A percentile compares a stretch with the other conserved stretches of the same genome.
Evolutionary conservation across 2,113 vertebrate species (phyloP).

Genomic region (Phrynosoma blainvillii): DNA sequence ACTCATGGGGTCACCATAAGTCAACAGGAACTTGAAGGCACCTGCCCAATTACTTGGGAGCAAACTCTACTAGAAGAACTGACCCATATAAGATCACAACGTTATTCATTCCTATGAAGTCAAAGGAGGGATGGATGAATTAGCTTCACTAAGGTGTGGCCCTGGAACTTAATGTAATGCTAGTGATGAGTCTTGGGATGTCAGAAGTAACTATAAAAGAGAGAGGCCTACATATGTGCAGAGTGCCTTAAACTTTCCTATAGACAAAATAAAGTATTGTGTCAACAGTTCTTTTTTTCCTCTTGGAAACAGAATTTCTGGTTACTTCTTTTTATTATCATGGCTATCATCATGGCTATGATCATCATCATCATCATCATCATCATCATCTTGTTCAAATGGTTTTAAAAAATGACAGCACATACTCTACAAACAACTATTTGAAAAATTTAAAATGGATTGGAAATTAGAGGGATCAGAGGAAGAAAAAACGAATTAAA

Average conservation of each 20-base stretch:
- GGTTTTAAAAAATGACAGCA: neutral
- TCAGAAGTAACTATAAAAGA: neutral
- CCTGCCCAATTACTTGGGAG: neutral
- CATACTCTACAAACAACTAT: too few relatives aligned
- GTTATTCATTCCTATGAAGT: neutral
- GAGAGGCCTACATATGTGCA: neutral
- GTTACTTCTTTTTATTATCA: neutral
- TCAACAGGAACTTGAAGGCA: too few relatives aligned
- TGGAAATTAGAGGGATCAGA: too few relatives aligned
- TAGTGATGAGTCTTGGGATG: neutral
- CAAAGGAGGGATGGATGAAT: neutral
- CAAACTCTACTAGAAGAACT: neutral
- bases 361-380: too few relatives aligned
- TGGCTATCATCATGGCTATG: neutral
- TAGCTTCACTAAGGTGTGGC: neutral
- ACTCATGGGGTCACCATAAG: too few relatives aligned
- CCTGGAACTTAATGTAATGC: neutral
- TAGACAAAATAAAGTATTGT: neutral
- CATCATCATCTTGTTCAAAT: neutral
- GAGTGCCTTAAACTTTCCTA: neutral
- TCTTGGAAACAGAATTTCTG: neutral
- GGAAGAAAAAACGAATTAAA: too few relatives aligned
- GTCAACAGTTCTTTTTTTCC: neutral
- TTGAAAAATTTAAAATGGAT: too few relatives aligned
- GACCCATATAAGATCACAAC: neutral